Conservation (phyloP, 2,113 vertebrate species). For the Python bivittatus region DNA sequence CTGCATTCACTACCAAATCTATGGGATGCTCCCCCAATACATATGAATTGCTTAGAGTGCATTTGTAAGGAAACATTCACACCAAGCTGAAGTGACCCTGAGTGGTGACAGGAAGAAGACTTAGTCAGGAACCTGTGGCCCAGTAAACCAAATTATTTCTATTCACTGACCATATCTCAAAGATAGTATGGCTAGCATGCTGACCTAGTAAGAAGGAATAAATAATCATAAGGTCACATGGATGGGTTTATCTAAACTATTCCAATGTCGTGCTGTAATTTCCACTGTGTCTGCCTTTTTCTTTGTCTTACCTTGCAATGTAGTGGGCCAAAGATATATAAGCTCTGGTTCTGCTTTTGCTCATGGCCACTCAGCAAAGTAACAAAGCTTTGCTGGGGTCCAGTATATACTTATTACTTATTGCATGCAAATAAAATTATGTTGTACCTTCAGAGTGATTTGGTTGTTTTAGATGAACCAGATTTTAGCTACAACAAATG, state of each 20-base stretch:
- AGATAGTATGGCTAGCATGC: not conserved
- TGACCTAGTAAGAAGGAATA: not conserved
- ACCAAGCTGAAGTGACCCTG: not conserved
- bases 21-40: not conserved
- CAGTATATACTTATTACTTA: not conserved
- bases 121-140: not conserved
- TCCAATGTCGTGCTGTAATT: not conserved
- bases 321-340: not conserved
- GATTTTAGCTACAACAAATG: not conserved
- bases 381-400: not conserved
- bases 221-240: not conserved
- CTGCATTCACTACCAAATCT: not conserved
- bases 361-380: not conserved
- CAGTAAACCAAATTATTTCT: not conserved
- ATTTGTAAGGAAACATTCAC: not conserved
- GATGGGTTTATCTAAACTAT: not conserved
- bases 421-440: not conserved
- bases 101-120: not conserved
- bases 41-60: not conserved
- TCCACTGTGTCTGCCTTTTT: not conserved
- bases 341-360: not conserved
- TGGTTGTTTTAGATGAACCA: not conserved
- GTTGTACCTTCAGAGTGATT: not conserved
- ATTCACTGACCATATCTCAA: not conserved
- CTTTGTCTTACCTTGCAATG: not conserved